Evolutionary conservation across 2,888 invertebrate species (phyloP), one percentile per base, ranked within the genome.

Genomic region (Merodon equestris): DNA sequence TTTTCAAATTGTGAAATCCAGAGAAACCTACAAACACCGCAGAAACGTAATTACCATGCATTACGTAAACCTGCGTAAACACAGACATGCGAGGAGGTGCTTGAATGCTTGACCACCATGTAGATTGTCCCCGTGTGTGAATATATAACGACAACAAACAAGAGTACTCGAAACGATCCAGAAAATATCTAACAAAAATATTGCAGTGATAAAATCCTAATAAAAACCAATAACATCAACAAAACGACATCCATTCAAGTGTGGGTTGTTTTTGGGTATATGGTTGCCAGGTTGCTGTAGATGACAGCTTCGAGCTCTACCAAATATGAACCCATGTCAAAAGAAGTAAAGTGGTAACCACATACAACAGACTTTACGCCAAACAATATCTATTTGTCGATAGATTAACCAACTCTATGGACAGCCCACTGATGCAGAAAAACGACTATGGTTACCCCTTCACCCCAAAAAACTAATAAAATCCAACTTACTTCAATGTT

Each of bases 21-120:
- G 61, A 51, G 56, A 27, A 51, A 27, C 44, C 50, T 34, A 61
- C 40, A 56, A 74, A 61, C 51, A 34, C 44, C 50, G 9, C 3
- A 36, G 44, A 51, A 67, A 63, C 18, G 73, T 56, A 38, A 63
- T 74, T 63, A 61, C 51, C 67, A 68, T 74, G 67, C 67, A 74
- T 74, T 63, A 44, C 17, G 27, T 27, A 40, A n/a, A 40, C 3
- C 40, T n/a, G 10, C 10, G 15, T 50, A 51, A 68, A 19, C 45
- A 51, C 53, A 51, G 53, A 15, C 17, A 44, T 44, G n/a, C 13
- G 13, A 7, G 42, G 50, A 63, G 18, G n/a, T 19, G 34, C 42
- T 17, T 15, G 10, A 5, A 13, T 40, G 27, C 27, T 27, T 7
- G 27, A 27, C 27, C 27, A 9, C 5, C 40, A 3, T 3, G 3